Evolutionary conservation across 2,797 vertebrate genomes (phyloP).

Genomic region (Syndactyla subalaris): DNA sequence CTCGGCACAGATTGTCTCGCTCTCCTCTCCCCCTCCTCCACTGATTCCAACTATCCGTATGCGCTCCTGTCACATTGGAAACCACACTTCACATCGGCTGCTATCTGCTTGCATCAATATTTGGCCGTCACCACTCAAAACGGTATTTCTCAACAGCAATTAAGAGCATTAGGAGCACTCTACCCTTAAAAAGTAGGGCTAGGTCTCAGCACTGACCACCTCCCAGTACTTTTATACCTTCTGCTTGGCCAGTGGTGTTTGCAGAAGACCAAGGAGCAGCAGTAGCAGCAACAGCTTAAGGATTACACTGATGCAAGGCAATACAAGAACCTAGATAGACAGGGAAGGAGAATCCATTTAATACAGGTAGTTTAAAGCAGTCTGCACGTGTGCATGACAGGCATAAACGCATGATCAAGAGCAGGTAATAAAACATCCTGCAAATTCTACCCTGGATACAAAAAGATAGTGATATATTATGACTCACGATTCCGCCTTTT

Average conservation of each 20-base stretch:
- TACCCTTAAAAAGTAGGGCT: not conserved
- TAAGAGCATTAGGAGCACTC: not conserved
- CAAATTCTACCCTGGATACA: not conserved
- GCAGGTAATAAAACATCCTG: not conserved
- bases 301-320: not conserved
- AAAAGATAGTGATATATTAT: not conserved
- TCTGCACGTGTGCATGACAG: not conserved
- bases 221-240: not conserved
- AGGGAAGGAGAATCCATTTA: not conserved
- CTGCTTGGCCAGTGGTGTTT: not conserved
- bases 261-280: not conserved
- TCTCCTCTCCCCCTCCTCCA: constrained; percentile 25
- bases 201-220: not conserved
- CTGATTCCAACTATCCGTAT: fast-evolving
- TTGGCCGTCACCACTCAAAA: not conserved
- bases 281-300: not conserved
- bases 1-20: constrained; percentile 40
- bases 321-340: fast-evolving
- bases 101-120: not conserved
- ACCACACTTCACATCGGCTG: not conserved
- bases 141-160: not conserved
- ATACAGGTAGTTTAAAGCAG: not conserved
- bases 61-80: not conserved
- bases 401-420: not conserved
- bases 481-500: not conserved